phyloP scores from a whole-genome alignment of 2,113 vertebrate species.

The Platysteira castanea region DNA sequence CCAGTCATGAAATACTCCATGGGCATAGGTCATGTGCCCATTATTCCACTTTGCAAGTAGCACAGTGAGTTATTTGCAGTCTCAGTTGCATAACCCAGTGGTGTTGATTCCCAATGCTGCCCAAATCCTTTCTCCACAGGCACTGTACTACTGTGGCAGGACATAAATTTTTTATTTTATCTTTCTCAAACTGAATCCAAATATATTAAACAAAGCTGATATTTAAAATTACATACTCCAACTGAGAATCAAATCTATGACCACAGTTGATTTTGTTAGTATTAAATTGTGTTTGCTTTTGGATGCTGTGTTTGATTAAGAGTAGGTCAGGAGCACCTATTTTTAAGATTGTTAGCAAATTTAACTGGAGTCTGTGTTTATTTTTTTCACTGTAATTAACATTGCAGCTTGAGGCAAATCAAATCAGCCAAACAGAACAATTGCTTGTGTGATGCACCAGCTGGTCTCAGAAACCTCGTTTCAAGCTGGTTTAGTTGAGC shows the following conservation, averaged over 20 bases:
- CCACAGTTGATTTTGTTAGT: not conserved
- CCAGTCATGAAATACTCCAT: not conserved
- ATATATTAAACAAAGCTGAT: not conserved
- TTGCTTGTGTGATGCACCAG: not conserved
- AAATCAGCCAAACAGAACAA: conserved; percentile 11
- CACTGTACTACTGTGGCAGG: not conserved
- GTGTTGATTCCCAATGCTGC: not conserved
- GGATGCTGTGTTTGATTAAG: not conserved
- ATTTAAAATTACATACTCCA: not conserved
- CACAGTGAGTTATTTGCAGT: not conserved
- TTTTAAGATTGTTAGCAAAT: not conserved
- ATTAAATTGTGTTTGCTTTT: not conserved
- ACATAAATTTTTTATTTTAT: not conserved
- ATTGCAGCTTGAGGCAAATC: not conserved
- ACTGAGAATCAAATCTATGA: not conserved
- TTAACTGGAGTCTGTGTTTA: not conserved
- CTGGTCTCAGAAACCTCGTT: not conserved
- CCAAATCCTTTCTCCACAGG: not conserved
- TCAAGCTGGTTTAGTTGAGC: not conserved
- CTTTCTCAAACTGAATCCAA: not conserved
- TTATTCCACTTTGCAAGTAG: not conserved
- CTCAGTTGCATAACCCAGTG: not conserved
- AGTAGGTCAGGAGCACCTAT: not conserved
- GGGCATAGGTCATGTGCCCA: not conserved
- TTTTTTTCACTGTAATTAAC: conserved; percentile 8